Conservation (phyloP, 2,888 invertebrate genomes). For the Ptychoptera albimana region DNA sequence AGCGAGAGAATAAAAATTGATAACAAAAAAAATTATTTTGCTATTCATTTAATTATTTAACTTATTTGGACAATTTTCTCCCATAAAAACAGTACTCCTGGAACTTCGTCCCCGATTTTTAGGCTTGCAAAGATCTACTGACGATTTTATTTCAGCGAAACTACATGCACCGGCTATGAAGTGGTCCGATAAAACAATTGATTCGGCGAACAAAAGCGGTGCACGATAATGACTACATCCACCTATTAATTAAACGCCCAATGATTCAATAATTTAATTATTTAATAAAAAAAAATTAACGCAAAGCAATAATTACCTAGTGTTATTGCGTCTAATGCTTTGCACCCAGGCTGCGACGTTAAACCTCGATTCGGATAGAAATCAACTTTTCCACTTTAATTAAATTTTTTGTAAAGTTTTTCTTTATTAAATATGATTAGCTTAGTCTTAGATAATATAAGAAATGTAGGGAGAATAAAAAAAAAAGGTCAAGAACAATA, state of each 20-base stretch:
- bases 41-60: not conserved
- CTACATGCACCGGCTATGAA: constrained; percentile 23
- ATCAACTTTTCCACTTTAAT: constrained; percentile 20
- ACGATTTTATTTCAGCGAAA: constrained; percentile 8
- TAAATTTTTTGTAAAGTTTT: not conserved
- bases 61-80: constrained; percentile 22
- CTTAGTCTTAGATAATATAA: no score
- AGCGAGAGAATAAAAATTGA: not conserved
- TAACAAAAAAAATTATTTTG: not conserved
- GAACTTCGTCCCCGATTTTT: constrained; percentile 6
- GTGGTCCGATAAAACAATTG: constrained; percentile 20
- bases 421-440: no score
- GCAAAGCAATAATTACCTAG: constrained; percentile 18
- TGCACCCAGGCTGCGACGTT: constrained; percentile 25
- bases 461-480: no score
- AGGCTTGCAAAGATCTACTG: constrained; percentile 5
- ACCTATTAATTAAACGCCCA: constrained; percentile 8
- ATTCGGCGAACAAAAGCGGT: constrained; percentile 24
- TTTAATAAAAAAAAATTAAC: not conserved
- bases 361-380: constrained; percentile 27
- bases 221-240: constrained; percentile 29
- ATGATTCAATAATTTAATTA: not conserved
- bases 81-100: constrained; percentile 20
- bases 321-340: constrained; percentile 16
- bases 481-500: not conserved